These are phyloP conservation scores for Lysandra coridon DNA, from an alignment of 2,888 invertebrate genomes.

Conservation along the genomic window DNA sequence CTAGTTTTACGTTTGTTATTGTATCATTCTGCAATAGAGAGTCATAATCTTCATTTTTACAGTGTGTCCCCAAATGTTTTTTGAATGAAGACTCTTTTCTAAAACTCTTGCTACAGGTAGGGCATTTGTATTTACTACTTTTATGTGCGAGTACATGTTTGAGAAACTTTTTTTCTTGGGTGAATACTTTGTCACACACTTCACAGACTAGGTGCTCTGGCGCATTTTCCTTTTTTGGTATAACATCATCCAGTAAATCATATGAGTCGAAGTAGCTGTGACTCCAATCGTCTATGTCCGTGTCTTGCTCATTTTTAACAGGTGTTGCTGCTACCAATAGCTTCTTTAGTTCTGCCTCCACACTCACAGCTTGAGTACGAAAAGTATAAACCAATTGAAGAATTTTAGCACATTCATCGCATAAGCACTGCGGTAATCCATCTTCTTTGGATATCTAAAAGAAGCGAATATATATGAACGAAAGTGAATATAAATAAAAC, in stretches of 20 bases:
- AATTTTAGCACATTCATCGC: conserved; percentile 74
- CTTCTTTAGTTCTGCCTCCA: conserved; percentile 58
- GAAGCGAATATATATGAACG: background rate
- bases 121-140: conserved; percentile 47
- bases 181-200: conserved; percentile 71
- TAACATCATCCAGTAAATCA: conserved; percentile 40
- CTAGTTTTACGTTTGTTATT: conserved; percentile 42
- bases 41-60: conserved; percentile 27
- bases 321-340: conserved; percentile 44
- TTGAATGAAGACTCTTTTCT: conserved; percentile 51
- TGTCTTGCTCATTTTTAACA: conserved; percentile 41
- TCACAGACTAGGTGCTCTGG: conserved; percentile 53
- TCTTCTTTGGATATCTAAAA: conserved; percentile 69
- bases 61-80: conserved; percentile 60
- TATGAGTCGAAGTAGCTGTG: conserved; percentile 48
- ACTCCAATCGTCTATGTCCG: conserved; percentile 37
- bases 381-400: conserved; percentile 72
- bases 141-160: conserved; percentile 71
- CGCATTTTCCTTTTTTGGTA: conserved; percentile 45
- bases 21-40: conserved; percentile 25
- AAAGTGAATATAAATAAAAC: background rate
- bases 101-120: conserved; percentile 58
- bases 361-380: conserved; percentile 56
- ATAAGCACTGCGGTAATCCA: conserved; percentile 82
- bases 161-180: conserved; percentile 65